Conservation (phyloP, 2,888 invertebrate species). For the Ornithoptera alexandrae region DNA sequence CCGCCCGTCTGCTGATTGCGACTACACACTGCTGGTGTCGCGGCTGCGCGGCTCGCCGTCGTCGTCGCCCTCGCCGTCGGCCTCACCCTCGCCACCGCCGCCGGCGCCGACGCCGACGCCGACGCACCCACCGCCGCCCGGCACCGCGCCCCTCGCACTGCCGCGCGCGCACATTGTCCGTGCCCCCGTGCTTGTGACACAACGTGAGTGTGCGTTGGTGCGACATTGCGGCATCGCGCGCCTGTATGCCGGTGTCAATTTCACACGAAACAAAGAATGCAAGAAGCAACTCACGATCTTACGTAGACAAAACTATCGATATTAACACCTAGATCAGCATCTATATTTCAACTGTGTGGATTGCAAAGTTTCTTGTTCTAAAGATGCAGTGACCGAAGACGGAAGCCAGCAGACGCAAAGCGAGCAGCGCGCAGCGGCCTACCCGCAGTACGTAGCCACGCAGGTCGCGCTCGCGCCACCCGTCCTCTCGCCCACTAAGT, state of each 20-base stretch:
- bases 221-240: neutral
- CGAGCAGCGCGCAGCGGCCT: constrained; percentile 53
- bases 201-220: neutral
- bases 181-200: constrained; percentile 49
- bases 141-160: constrained; percentile 48
- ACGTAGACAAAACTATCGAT: no score
- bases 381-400: no score
- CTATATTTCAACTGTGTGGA: no score
- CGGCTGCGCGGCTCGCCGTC: constrained; percentile 85
- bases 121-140: constrained; percentile 53
- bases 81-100: constrained; percentile 57
- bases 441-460: constrained; percentile 45
- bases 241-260: neutral
- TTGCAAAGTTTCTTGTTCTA: no score
- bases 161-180: constrained; percentile 45
- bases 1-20: constrained; percentile 91
- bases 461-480: constrained; percentile 35
- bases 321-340: no score
- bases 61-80: constrained; percentile 60
- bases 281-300: no score
- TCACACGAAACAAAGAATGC: no score
- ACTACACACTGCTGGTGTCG: constrained; percentile 92
- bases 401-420: constrained; percentile 27
- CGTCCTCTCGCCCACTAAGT: constrained; percentile 41
- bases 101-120: constrained; percentile 53